phyloP scores from a whole-genome alignment of 1,140 invertebrate species.

The Drosophila arizonae region DNA sequence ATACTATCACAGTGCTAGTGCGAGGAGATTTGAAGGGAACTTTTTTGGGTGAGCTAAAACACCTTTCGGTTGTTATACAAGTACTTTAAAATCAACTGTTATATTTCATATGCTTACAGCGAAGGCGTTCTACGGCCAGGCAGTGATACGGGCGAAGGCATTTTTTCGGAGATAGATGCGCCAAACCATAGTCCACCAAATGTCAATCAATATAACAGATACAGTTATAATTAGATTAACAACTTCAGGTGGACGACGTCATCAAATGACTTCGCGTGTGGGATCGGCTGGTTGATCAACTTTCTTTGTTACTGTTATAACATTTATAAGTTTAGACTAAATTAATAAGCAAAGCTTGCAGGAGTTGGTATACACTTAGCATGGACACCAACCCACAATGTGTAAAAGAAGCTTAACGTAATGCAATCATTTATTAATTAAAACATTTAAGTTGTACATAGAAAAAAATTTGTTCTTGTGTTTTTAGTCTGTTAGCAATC shows the following conservation, averaged over 20 bases:
- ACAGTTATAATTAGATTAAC: conserved; percentile 6
- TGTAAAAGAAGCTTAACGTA: conserved; percentile 2
- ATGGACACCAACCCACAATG: conserved; percentile 24
- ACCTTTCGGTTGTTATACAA: neutral
- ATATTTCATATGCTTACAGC: conserved; percentile 1
- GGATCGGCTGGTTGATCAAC: too few relatives aligned
- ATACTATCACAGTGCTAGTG: conserved; percentile 1
- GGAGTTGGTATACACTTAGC: conserved; percentile 11
- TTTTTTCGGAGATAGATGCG: conserved; percentile 17
- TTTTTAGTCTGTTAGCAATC: too few relatives aligned
- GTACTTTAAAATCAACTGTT: neutral
- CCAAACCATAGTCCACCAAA: conserved; percentile 7
- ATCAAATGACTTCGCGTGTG: too few relatives aligned
- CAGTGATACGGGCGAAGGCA: conserved; percentile 26
- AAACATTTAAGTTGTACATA: too few relatives aligned
- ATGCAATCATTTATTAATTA: conserved; percentile 2
- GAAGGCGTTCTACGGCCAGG: conserved; percentile 30
- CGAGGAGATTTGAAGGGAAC: conserved; percentile 3
- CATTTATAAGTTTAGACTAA: neutral
- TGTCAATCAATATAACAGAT: conserved; percentile 1
- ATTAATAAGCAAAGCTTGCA: conserved; percentile 8
- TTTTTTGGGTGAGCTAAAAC: conserved; percentile 21
- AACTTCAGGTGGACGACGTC: neutral
- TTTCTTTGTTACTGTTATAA: too few relatives aligned
- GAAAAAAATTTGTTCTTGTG: too few relatives aligned